Evolutionary conservation across 2,113 vertebrate genomes (phyloP), one percentile per base, ranked within the genome.

Genomic region (Sander vitreus): DNA sequence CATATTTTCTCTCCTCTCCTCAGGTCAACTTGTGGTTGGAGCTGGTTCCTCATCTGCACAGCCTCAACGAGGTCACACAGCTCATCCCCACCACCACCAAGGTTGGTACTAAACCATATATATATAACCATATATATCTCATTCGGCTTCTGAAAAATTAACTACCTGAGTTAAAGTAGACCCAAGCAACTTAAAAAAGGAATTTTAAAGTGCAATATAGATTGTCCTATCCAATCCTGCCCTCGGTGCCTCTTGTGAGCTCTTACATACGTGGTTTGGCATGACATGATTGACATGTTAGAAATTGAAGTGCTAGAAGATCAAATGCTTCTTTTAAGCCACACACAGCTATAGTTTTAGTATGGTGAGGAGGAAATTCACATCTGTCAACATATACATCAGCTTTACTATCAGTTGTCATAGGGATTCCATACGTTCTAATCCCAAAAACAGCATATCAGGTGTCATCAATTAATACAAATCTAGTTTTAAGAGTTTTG

Each of bases 71-170:
- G 89, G 97, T 98, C 95, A 98, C 97, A 76, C 97, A 98, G 95
- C 97, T 97, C 93, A 96, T 97, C 94, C 97, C 97, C 83, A 99
- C 98, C 81, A 99, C 98, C 93, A 99, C 98, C 90, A 99, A 99
- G 96, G 93, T 93, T 50, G 4, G 90, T 83, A 60, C 57, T 55
- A 75, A 60, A 73, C 47, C 57, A 14, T 63, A 48, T n/a, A 53
- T 21, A 39, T 39, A 39, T 10, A 39, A 2, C 10, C 10, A 43
- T 10, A 39, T 72, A 54, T 19, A 57, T 25, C 18, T 67, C 68
- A 47, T 3, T 15, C n/a, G 25, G 33, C 70, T 60, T 33, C 9
- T 73, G 27, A 13, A 25, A 63, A 60, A 27, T 13, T 4, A 55
- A 69, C 72, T 13, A 50, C 45, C 66, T 47, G n/a, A 75, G 36